Base-by-base conservation (phyloP, 2,797 vertebrate genomes). In the Hoplostethus mediterraneus region DNA sequence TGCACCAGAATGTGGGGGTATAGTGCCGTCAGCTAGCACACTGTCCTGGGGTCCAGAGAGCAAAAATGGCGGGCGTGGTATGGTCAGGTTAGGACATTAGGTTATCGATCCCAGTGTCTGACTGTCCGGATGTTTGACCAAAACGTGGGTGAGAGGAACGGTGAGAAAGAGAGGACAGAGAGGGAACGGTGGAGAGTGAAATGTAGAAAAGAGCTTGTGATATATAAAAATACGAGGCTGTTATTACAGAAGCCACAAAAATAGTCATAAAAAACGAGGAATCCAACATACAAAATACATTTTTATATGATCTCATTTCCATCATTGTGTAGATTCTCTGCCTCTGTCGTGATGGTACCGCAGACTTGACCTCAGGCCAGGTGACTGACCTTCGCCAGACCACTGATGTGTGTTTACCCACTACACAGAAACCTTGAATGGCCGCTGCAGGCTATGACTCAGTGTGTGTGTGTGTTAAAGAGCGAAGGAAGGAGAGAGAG, bases 381-480 rank as follows among this genome's bases (percentile, higher is more conserved):
- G 85, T 82, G 74, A 89, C 76, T 77, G 92, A 91, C 92, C 93
- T 90, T 38, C 77, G 80, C 48, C 65, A 67, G 71, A 52, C 63
- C 42, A 63, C 64, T 80, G 83, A 58, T 89, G 79, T 84, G 87
- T 94, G 91, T 92, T 93, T 86, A 79, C 84, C 64, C 66, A 71
- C 86, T 81, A 69, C 83, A 79, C 82, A 86, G 83, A 75, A 86
- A 89, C 90, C 78, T 88, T 89, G 93, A 88, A 70, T 89, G 70
- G 74, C 63, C 31, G 5, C 79, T 7, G 8, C 62, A 49, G 65
- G 25, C 60, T 49, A 13, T 82, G 67, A 78, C 36, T 79, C 44
- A 55, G 45, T 64, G 55, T 42, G 47, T 58, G 56, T 63, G 67
- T 60, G 54, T 69, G 49, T 55, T 65, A 63, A n/a, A 28, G 51